Conservation (phyloP, 2,797 vertebrate species). For the Silurus lanzhouensis region DNA sequence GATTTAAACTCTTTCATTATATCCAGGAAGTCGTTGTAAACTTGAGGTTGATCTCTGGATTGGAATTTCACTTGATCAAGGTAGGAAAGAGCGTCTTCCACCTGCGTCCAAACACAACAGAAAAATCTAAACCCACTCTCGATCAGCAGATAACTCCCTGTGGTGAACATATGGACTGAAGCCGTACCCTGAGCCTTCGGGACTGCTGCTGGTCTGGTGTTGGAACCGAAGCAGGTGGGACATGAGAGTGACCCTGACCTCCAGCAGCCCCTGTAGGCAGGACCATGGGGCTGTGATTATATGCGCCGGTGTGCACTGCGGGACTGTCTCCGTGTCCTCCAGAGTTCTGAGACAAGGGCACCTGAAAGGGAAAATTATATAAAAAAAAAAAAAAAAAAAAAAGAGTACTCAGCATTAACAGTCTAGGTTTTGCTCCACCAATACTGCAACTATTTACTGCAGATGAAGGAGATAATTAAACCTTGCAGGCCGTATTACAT, state of each 20-base stretch:
- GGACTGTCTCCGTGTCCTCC: constrained; percentile 85
- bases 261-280: constrained; percentile 84
- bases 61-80: constrained; percentile 98
- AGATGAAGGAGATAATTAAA: background rate
- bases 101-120: constrained; percentile 70
- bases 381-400: background rate
- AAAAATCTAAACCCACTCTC: background rate
- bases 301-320: constrained; percentile 83
- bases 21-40: constrained; percentile 99
- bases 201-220: constrained; percentile 96
- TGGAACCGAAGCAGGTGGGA: constrained; percentile 82
- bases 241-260: constrained; percentile 86
- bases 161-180: background rate
- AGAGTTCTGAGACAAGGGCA: constrained; percentile 81
- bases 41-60: constrained; percentile 98
- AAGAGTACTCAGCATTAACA: background rate
- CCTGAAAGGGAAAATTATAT: constrained; percentile 66
- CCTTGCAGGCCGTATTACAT: background rate
- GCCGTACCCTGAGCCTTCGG: constrained; percentile 92
- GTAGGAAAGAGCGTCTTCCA: constrained; percentile 97
- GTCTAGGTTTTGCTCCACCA: background rate
- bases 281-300: constrained; percentile 82
- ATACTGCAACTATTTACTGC: background rate
- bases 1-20: constrained; percentile 99
- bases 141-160: background rate